Evolutionary conservation across 2,888 invertebrate species (phyloP), one percentile per base, ranked within the genome.

Genomic region (Eudasyphora cyanicolor): DNA sequence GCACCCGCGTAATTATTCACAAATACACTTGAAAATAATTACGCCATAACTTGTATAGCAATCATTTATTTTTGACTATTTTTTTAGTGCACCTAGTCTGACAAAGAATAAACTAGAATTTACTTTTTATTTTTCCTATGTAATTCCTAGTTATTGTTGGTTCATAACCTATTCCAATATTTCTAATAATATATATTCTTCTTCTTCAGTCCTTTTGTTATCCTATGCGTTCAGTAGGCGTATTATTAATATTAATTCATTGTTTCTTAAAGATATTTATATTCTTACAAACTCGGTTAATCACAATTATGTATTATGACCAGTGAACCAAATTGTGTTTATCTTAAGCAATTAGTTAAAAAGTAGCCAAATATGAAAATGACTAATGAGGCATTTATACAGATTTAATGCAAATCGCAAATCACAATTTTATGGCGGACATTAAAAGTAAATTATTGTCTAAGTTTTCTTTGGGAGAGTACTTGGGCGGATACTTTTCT

Each of bases 361-460:
- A 74, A 35, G 19, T 19, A 70, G 69, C n/a, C 5, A 21, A 57
- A 73, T 75, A 14, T 17, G 74, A 78, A 38, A 29, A 60, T 32
- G 17, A 45, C 19, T 60, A 79, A 67, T 76, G 49, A 19, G 51
- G 74, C 82, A 64, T 70, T 83, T 60, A 76, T 45, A 70, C 45
- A 70, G 69, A 80, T 70, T 77, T 71, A 80, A 80, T 77, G 83
- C 42, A 70, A 83, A 77, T 79, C 42, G 83, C 42, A 70, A 83
- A 77, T 79, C 42, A 71, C 54, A 64, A 80, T 83, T 83, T 77
- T 69, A 64, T 76, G 78, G 49, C 54, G 27, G 19, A 32, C 62
- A 73, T 76, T 67, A 77, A 81, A 57, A 57, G 19, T 57, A 80
- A 81, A 69, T 78, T 70, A 81, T 81, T 67, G 71, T 27, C 64